phyloP scores from a whole-genome alignment of 30 jellyfish, hydroid and myxozoan species.

The Pseudorhiza aurosa region DNA sequence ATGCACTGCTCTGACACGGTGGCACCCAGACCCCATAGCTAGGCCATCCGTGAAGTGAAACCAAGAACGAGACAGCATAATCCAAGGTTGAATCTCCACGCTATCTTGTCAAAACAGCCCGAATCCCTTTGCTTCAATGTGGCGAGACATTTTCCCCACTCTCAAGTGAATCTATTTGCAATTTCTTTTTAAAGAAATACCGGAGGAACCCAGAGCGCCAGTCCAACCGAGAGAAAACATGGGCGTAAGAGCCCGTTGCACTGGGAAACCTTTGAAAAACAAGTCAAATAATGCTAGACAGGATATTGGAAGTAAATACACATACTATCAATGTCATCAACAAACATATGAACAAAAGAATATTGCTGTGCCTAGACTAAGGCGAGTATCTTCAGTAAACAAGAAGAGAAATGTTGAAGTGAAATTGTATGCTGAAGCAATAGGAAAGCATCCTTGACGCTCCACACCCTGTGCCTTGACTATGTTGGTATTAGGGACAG shows the following conservation, averaged over 20 bases:
- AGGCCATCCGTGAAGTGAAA: no score
- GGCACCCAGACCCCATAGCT: no score
- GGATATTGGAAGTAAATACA: constrained; percentile 43
- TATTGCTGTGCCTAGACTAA: neutral
- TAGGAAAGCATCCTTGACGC: neutral
- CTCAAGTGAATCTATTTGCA: no score
- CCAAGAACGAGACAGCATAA: no score
- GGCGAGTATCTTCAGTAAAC: neutral
- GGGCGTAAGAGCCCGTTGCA: neutral
- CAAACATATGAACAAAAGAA: neutral
- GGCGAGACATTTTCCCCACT: no score
- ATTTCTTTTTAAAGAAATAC: neutral
- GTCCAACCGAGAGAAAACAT: constrained; percentile 22
- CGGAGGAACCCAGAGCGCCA: constrained; percentile 10
- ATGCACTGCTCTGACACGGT: no score
- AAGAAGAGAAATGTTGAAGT: neutral
- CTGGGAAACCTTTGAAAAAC: neutral
- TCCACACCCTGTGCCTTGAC: constrained; percentile 1
- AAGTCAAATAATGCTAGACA: constrained; percentile 3
- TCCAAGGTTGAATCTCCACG: no score
- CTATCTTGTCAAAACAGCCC: no score
- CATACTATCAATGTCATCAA: constrained; percentile 11
- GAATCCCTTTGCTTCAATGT: no score
- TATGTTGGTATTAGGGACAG: no score
- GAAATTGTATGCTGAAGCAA: neutral